Evolutionary conservation across 2,797 vertebrate species (phyloP).

Genomic region (Sebastes matsubarae): DNA sequence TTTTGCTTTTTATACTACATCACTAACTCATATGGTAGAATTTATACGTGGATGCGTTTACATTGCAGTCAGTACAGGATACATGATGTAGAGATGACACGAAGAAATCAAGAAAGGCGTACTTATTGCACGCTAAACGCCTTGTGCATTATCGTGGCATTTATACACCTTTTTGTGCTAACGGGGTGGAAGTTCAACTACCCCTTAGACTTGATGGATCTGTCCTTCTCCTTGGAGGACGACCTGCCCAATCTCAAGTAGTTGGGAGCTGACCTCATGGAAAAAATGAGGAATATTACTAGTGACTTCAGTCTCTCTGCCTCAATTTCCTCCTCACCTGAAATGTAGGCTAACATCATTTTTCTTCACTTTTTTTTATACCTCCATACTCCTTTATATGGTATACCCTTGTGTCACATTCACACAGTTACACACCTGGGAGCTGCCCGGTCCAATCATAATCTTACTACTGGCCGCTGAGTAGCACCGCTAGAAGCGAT

Average conservation of each 20-base stretch:
- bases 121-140: too few species aligned
- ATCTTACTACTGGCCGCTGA: conserved; percentile 56
- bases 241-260: too few species aligned
- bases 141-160: fast-evolving
- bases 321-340: neutral
- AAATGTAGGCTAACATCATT: conserved; percentile 1
- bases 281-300: too few species aligned
- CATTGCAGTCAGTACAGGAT: too few species aligned
- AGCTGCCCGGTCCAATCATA: conserved; percentile 46
- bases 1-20: fast-evolving
- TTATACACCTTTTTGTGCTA: too few species aligned
- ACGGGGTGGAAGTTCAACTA: fast-evolving
- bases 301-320: neutral
- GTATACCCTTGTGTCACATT: conserved; percentile 45
- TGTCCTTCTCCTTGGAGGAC: neutral
- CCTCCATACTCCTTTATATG: neutral
- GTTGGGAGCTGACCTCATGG: too few species aligned
- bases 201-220: neutral
- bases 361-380: conserved; percentile 11
- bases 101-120: too few species aligned
- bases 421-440: conserved; percentile 39
- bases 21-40: too few species aligned
- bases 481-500: conserved; percentile 46
- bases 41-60: too few species aligned
- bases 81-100: too few species aligned